A percentile compares a stretch with the other conserved stretches of the same genome.
These are phyloP conservation scores for Lagria hirta DNA, from an alignment of 2,888 invertebrate species.

Conservation along the genomic window DNA sequence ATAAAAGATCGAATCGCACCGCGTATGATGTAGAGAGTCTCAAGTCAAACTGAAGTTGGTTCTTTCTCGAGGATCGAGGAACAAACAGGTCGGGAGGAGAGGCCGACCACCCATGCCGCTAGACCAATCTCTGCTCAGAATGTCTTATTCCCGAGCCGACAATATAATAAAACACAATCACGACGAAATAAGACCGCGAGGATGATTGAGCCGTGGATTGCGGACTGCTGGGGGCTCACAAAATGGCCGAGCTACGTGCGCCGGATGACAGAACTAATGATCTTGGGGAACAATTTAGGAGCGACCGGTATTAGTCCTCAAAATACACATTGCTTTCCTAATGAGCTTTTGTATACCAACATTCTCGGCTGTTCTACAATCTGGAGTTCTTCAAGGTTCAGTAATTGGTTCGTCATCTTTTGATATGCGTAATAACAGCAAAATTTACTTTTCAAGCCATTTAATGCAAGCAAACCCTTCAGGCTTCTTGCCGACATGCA, in stretches of 20 bases:
- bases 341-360: too few species aligned
- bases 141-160: constrained; percentile 54
- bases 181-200: constrained; percentile 52
- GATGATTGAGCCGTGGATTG: constrained; percentile 54
- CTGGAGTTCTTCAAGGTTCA: too few species aligned
- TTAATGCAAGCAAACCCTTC: too few species aligned
- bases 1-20: constrained; percentile 42
- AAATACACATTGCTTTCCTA: too few species aligned
- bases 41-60: constrained; percentile 47
- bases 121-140: constrained; percentile 55
- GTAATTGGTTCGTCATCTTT: too few species aligned
- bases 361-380: too few species aligned
- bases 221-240: constrained; percentile 44
- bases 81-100: constrained; percentile 37
- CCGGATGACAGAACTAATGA: constrained; percentile 44
- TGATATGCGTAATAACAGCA: too few species aligned
- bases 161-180: constrained; percentile 55
- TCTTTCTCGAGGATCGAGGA: constrained; percentile 31
- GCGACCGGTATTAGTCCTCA: too few species aligned
- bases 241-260: constrained; percentile 44
- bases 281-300: constrained; percentile 39
- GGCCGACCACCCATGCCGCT: constrained; percentile 55
- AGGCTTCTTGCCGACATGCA: too few species aligned
- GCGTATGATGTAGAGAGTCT: constrained; percentile 42
- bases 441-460: too few species aligned